Evolutionary conservation across 1,140 invertebrate genomes (phyloP), one percentile per base, ranked within the genome.

Genomic region (Tyrophagus putrescentiae): DNA sequence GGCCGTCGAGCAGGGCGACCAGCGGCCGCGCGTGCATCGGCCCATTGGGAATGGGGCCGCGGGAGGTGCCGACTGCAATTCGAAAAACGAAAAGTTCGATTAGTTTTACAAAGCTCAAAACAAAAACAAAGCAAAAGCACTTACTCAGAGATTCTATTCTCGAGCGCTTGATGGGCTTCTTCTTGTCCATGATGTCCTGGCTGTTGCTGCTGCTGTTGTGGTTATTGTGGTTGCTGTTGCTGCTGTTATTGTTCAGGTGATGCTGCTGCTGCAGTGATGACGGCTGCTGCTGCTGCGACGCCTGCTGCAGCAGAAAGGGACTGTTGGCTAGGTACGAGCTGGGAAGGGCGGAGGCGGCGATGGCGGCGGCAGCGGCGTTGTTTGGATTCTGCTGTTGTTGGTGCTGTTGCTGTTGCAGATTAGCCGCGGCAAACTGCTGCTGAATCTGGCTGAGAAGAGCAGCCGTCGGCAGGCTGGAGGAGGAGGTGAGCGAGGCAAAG

Each of bases 1-100:
- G 79, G 53, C 95, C 96, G 79, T 98, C 96, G 50, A 99, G 79
- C 42, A 99, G 77, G 54, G 95, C 96, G 63, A 99, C 94, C 66
- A 99, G 75, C 27, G 96, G 96, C 69, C 93, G 81, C 68, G 81
- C 83, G 72, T 91, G 87, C 76, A 91, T 83, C 45, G 88, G 86
- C 45, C 76, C 73, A 67, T 75, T 76, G 36, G 72, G 18, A 16
- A 61, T 61, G 9, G 60, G 60, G 31, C 64, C 63, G 33, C 61
- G 60, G 48, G n/a, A n/a, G n/a, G n/a, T n/a, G n/a, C 34, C 50
- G 18, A 52, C 39, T 57, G 18, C 4, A 50, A 34, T 29, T 27
- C 27, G 18, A 56, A 16, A 13, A 34, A 57, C 18, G 34, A 36
- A 31, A 34, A 28, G n/a, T n/a, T n/a, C n/a, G n/a, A n/a, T n/a